Evolutionary conservation across 2,888 invertebrate species (phyloP), one percentile per base, ranked within the genome.

Genomic region (Ophioninae sp.): DNA sequence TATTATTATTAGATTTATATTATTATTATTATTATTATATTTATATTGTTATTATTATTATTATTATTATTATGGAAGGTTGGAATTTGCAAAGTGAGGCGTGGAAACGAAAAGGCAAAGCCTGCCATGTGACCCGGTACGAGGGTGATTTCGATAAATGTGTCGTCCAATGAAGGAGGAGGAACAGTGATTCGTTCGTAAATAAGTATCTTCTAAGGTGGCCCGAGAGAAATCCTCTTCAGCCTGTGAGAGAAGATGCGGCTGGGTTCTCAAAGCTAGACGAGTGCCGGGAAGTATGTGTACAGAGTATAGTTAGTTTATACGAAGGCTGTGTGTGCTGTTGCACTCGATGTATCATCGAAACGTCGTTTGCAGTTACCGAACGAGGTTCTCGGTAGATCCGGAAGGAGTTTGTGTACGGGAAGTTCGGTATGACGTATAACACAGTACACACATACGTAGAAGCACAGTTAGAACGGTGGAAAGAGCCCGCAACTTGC

Each of bases 281-380:
- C 30, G 30, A 23, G 62, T 17, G n/a, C 44, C 59, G 23, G 44
- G 41, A 73, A 67, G 72, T 79, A 44, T 72, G 72, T 72, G 39
- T 17, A 65, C 59, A 65, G 7, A 30, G 21, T 72, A 72, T 70
- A 65, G 57, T 65, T 79, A 44, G 69, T 79, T 67, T 78, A 70
- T 62, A 76, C 75, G 39, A 57, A 62, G n/a, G n/a, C 37, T 21
- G 62, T 73, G 62, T 73, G 56, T 56, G 67, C 20, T 23, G 79
- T 69, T 73, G 72, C 62, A 73, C 72, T 79, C 84, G 76, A 82
- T 82, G 84, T 82, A 82, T 82, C 84, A 84, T 84, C 82, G 82
- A 69, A 82, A 82, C 82, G 84, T 84, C 84, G 84, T 84, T 84
- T 65, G 81, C 84, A 84, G 84, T 81, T 79, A 69, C 62, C 64